Percentiles rank a stretch among this genome's conserved stretches.
Evolutionary conservation across 1,140 invertebrate genomes (phyloP).

Genomic region (Vanessa tameamea): DNA sequence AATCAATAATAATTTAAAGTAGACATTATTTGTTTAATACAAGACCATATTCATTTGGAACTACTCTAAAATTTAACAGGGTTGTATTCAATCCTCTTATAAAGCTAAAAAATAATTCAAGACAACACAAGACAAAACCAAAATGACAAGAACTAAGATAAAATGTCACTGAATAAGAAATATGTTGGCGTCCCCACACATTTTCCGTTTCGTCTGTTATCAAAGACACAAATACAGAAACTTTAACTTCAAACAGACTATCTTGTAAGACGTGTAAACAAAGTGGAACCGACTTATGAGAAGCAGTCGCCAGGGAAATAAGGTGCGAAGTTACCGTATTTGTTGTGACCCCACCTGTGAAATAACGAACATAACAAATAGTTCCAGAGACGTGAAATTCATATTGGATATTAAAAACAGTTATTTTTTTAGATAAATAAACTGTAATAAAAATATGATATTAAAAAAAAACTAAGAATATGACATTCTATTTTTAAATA

Average conservation of each 20-base stretch:
- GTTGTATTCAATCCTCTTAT: not conserved
- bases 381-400: constrained; percentile 4
- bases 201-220: constrained; percentile 16
- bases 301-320: constrained; percentile 43
- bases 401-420: constrained; percentile 8
- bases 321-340: constrained; percentile 38
- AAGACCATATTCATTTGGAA: not conserved
- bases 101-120: not conserved
- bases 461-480: too few species aligned
- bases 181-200: not conserved
- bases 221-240: constrained; percentile 17
- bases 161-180: constrained; percentile 2
- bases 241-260: constrained; percentile 37
- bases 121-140: not conserved
- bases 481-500: too few species aligned
- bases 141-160: not conserved
- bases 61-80: too few species aligned
- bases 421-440: not conserved
- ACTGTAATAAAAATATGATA: too few species aligned
- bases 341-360: constrained; percentile 35
- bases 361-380: constrained; percentile 32
- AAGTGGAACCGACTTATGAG: constrained; percentile 39
- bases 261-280: constrained; percentile 23
- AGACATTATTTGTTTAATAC: not conserved
- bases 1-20: not conserved